Conservation (phyloP, 1,140 invertebrate genomes). For the Pogonognathellus flavescens region DNA sequence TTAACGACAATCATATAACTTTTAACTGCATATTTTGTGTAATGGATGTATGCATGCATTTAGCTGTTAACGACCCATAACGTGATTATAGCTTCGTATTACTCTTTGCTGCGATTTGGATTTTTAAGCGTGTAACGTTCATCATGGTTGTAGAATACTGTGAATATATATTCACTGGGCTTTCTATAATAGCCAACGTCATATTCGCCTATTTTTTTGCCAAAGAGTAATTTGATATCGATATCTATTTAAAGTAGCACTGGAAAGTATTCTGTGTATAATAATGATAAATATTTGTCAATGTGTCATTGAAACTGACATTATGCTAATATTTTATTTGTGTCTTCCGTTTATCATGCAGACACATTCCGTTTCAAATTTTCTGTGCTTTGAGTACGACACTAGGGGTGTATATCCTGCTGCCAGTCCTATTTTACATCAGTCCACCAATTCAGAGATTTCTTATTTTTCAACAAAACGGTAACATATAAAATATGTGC, state of each 20-base stretch:
- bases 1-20: no score
- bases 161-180: neutral
- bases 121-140: no score
- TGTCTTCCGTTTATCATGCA: neutral
- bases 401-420: conserved; percentile 59
- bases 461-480: conserved; percentile 62
- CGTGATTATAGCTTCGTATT: no score
- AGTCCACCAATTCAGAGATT: conserved; percentile 59
- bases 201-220: neutral
- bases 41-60: no score
- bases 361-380: conserved; percentile 63
- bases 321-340: neutral
- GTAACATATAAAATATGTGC: conserved; percentile 53
- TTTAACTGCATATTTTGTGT: no score
- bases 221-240: neutral
- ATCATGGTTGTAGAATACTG: neutral
- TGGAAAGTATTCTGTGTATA: no score
- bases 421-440: conserved; percentile 62
- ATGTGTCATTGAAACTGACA: no score
- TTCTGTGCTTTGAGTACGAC: conserved; percentile 56
- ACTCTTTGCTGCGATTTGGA: no score
- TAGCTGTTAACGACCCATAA: no score
- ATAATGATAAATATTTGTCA: no score
- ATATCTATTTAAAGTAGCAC: no score
- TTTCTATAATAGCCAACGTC: neutral